Conservation (phyloP, 2,797 vertebrate genomes). For the Hypotaenidia okinawae region DNA sequence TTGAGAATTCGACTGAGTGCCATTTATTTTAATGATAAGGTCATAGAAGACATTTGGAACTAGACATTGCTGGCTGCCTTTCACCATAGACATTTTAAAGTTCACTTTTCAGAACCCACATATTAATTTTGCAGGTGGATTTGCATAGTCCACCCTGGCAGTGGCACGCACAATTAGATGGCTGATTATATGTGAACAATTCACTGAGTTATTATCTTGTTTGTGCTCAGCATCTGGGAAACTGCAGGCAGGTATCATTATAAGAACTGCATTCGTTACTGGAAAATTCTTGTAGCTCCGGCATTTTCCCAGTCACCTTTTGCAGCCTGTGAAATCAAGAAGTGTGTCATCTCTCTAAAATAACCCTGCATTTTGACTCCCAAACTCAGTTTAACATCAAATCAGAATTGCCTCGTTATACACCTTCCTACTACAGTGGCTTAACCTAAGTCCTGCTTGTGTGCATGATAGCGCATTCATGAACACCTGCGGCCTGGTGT, state of each 20-base stretch:
- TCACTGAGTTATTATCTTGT: neutral
- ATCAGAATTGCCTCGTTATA: neutral
- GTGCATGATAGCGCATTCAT: neutral
- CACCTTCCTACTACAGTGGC: neutral
- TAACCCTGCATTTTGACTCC: neutral
- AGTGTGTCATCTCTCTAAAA: neutral
- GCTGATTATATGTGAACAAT: neutral
- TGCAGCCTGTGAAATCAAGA: neutral
- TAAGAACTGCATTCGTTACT: neutral
- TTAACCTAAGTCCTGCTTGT: neutral
- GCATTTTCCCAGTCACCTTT: neutral
- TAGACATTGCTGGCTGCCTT: neutral
- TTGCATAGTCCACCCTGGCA: neutral
- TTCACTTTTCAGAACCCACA: neutral
- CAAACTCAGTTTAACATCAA: neutral
- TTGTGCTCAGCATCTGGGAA: neutral
- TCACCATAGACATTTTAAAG: neutral
- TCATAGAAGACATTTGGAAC: neutral
- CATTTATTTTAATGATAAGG: neutral
- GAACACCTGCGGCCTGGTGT: neutral
- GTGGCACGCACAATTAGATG: neutral
- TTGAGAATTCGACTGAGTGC: neutral
- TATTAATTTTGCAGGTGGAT: neutral
- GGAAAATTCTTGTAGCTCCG: neutral
- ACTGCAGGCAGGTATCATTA: neutral